Evolutionary conservation across 2,113 vertebrate species (phyloP), one percentile per base, ranked within the genome.

Genomic region (Rhinopomastus cyanomelas): DNA sequence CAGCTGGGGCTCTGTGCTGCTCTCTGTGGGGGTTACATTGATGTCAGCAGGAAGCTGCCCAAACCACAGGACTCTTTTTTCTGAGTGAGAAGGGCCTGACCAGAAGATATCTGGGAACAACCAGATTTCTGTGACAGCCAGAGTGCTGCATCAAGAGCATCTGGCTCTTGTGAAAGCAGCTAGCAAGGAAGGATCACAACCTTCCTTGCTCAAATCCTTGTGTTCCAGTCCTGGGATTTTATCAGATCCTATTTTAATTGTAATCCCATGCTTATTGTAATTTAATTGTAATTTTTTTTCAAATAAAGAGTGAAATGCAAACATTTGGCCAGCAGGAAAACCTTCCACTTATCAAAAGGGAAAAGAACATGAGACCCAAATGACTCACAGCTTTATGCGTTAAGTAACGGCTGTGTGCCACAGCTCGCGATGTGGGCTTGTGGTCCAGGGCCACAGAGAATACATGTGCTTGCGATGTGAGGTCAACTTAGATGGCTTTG

Each of bases 301-400:
- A 68, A 81, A 72, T 55, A 81, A 85, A 67, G 20, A 67, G 37
- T 53, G 61, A 81, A 88, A 83, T 62, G n/a, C 13, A 91, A 91
- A 79, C 8, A 26, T 73, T 76, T 69, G 59, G 36, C 29, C 21
- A 76, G 64, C 85, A 37, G 42, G 32, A 72, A 88, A 88, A 49
- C 19, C 9, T 86, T 44, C 32, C 57, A 64, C 25, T 89, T 81
- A 78, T 61, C 68, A 73, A 86, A 87, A 42, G 29, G 52, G 52
- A 82, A 92, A 85, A 81, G 73, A 81, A 72, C 49, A 71, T 0
- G 2, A 16, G 71, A 91, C 55, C 64, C 19, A 67, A 83, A 71
- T 89, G 93, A 92, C 53, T 92, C 72, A 77, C 11, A 19, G 55
- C 79, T 89, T 88, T 72, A 73, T 39, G 61, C 44, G 61, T 75